Conservation (phyloP, 1,140 invertebrate species). For the Bombus turneri region DNA sequence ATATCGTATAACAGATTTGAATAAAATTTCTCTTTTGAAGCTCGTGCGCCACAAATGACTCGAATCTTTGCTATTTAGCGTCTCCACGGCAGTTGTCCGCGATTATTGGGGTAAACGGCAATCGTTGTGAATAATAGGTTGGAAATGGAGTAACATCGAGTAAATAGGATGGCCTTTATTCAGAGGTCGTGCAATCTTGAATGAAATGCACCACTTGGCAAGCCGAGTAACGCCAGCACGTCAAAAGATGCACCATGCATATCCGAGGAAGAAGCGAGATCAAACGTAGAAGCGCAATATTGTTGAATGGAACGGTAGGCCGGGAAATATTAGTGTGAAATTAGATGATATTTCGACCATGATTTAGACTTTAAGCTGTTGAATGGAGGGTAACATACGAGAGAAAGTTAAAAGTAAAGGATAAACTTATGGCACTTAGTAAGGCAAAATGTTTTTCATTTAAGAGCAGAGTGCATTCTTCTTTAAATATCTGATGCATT, state of each 20-base stretch:
- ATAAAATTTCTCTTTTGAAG: too few relatives aligned
- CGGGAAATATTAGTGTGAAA: not conserved
- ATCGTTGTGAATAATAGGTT: not conserved
- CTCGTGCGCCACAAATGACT: too few relatives aligned
- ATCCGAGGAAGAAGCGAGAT: constrained; percentile 26
- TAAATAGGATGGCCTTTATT: constrained; percentile 32
- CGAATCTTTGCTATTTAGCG: not conserved
- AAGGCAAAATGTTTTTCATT: too few relatives aligned
- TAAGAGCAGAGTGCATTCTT: too few relatives aligned
- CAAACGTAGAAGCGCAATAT: constrained; percentile 1
- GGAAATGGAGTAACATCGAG: constrained; percentile 13
- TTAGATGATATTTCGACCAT: not conserved
- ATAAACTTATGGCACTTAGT: too few relatives aligned
- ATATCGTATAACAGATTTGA: not conserved
- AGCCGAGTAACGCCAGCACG: constrained; percentile 24
- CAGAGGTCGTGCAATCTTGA: constrained; percentile 46
- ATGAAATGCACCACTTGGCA: constrained; percentile 58
- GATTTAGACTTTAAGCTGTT: not conserved
- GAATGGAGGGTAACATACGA: not conserved
- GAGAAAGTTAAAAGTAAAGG: not conserved
- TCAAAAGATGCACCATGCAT: not conserved
- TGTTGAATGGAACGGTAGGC: not conserved
- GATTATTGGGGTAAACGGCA: constrained; percentile 7
- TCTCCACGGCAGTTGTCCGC: too few relatives aligned
- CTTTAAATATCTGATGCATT: too few relatives aligned